Evolutionary conservation across 2,888 invertebrate genomes (phyloP), one percentile per base, ranked within the genome.

Genomic region (Drosophila stalkeri): DNA sequence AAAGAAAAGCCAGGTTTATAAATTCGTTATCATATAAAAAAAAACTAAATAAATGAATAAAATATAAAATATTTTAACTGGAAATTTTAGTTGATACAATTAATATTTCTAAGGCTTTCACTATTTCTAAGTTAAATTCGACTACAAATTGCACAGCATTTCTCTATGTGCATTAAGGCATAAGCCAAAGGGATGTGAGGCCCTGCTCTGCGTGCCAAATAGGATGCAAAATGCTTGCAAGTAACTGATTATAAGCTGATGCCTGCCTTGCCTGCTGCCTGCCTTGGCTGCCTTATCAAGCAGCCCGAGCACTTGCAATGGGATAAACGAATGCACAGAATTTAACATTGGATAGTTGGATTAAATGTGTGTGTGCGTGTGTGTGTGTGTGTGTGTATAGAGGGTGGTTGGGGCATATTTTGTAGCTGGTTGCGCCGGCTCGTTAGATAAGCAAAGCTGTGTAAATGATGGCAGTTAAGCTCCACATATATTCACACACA

Each of bases 171-270:
- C 33, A 57, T 71, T 60, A 41, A 33, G 60, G 35, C 54, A 43
- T n/a, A 16, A 39, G 46, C 7, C n/a, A 31, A 39, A 11, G 35
- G 33, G 12, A n/a, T 37, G 27, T n/a, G 11, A 6, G 27, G 47
- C 18, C 3, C 35, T n/a, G 43, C 35, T 61, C 62, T 46, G 72
- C 49, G 60, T 64, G 63, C 61, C 61, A 78, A 82, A 76, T 81
- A 79, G 83, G 76, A 82, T 91, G 90, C 91, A 91, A 91, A 91
- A 80, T 90, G 84, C 91, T 90, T 91, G 91, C 90, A 90, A 90
- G 77, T 85, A 85, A 86, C 91, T 89, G 91, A 91, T 90, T 91
- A 86, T 91, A 78, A 70, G 61, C 64, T 49, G 27, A 27, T 27
- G 54, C 47, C 70, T 72, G 65, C 66, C 70, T 23, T 23, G 16